phyloP scores from a whole-genome alignment of 2,888 invertebrate genomes.

The Andrena dorsata region DNA sequence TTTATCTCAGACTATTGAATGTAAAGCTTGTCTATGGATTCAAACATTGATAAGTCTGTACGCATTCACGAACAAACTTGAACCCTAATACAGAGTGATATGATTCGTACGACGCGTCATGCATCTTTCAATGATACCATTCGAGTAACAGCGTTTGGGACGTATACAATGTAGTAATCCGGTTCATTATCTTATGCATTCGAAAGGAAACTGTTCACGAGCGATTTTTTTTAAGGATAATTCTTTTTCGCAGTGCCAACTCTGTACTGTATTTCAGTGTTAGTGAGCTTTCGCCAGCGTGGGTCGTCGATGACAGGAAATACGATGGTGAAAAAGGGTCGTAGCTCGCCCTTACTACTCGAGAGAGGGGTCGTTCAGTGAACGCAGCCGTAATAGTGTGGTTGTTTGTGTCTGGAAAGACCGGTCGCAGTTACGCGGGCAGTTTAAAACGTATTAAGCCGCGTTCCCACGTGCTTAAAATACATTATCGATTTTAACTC shows the following conservation, averaged over 20 bases:
- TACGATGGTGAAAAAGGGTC: slow-evolving; percentile 1
- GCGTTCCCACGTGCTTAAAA: background rate
- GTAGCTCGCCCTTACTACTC: slow-evolving; percentile 32
- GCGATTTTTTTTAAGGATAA: background rate
- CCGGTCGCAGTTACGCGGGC: slow-evolving; percentile 26
- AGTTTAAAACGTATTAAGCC: background rate
- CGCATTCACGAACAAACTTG: background rate
- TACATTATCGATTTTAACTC: background rate
- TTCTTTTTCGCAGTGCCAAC: background rate
- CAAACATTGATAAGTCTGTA: background rate
- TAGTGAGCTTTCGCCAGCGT: background rate
- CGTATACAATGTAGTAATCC: background rate
- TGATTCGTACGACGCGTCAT: background rate
- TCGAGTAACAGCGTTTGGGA: background rate
- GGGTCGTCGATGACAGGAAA: slow-evolving; percentile 13
- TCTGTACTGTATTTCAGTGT: background rate
- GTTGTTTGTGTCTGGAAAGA: slow-evolving; percentile 14
- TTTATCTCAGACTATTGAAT: too few species aligned
- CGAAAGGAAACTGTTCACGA: background rate
- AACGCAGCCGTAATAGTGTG: slow-evolving; percentile 36
- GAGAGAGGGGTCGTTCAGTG: slow-evolving; percentile 38
- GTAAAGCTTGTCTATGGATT: background rate
- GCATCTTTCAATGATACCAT: background rate
- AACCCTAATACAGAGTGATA: background rate
- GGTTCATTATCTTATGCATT: background rate